These are phyloP conservation scores for Autographa gamma DNA, from an alignment of 2,888 invertebrate species.

Conservation along the genomic window DNA sequence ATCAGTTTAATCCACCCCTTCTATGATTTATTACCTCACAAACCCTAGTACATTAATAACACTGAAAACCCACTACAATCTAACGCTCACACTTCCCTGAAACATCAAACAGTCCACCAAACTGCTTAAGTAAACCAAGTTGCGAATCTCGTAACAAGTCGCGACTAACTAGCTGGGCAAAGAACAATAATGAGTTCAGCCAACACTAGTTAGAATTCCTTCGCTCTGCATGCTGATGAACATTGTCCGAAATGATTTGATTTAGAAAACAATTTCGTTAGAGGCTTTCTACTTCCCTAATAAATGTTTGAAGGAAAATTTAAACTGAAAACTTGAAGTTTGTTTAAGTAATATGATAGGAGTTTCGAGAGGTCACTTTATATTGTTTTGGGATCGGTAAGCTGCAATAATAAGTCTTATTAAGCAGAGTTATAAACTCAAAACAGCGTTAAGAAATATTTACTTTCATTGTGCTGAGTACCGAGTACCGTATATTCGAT, in stretches of 20 bases:
- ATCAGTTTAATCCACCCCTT: neutral
- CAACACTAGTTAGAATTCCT: conserved; percentile 57
- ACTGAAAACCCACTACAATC: neutral
- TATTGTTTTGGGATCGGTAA: conserved; percentile 4
- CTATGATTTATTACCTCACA: neutral
- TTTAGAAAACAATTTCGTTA: conserved; percentile 44
- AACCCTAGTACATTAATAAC: neutral
- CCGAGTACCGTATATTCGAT: too few species aligned
- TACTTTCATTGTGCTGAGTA: too few species aligned
- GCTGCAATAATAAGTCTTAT: neutral
- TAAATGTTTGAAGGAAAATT: conserved; percentile 10
- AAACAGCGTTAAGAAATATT: neutral
- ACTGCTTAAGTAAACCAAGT: conserved; percentile 59
- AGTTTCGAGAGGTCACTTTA: conserved; percentile 4
- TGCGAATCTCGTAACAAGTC: conserved; percentile 50
- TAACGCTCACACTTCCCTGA: conserved; percentile 30
- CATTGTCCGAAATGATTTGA: conserved; percentile 55
- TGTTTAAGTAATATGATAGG: neutral
- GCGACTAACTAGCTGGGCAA: conserved; percentile 55
- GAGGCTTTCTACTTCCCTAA: conserved; percentile 25
- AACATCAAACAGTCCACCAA: conserved; percentile 45
- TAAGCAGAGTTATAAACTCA: neutral
- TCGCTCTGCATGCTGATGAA: conserved; percentile 43
- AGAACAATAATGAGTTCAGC: conserved; percentile 56
- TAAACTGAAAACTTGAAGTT: neutral